Percentiles rank a stretch among this genome's conserved stretches.
phyloP scores from a whole-genome alignment of 2,797 vertebrate species.

The Pampus argenteus region DNA sequence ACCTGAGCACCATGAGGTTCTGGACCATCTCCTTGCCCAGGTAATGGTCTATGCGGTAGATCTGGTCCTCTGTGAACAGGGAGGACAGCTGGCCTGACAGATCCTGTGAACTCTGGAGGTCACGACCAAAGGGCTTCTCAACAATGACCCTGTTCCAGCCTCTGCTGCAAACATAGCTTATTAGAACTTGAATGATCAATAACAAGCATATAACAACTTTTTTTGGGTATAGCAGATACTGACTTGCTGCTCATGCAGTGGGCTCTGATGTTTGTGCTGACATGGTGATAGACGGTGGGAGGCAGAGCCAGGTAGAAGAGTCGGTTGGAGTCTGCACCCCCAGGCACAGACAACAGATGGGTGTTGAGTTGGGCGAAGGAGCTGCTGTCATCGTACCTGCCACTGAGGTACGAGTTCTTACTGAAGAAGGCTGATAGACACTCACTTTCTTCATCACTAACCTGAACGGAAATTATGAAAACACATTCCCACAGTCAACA shows the following conservation, averaged over 20 bases:
- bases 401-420: slow-evolving; percentile 87
- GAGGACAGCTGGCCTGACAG: slow-evolving; percentile 89
- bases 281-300: slow-evolving; percentile 89
- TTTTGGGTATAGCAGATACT: slow-evolving; percentile 61
- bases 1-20: slow-evolving; percentile 97
- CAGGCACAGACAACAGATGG: slow-evolving; percentile 83
- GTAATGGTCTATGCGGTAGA: slow-evolving; percentile 97
- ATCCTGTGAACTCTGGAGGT: slow-evolving; percentile 90
- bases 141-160: slow-evolving; percentile 94
- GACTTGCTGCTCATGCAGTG: slow-evolving; percentile 87
- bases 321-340: slow-evolving; percentile 84
- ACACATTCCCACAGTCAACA: background rate
- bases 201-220: background rate
- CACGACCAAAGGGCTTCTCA: slow-evolving; percentile 93
- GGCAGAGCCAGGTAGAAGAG: slow-evolving; percentile 94
- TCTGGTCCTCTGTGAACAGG: slow-evolving; percentile 91
- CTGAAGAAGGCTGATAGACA: slow-evolving; percentile 85
- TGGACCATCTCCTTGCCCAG: slow-evolving; percentile 98
- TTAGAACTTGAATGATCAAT: slow-evolving; percentile 3
- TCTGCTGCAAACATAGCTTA: slow-evolving; percentile 67
- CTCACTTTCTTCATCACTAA: slow-evolving; percentile 77
- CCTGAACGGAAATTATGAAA: slow-evolving; percentile 71
- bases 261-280: slow-evolving; percentile 87
- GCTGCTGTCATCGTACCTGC: slow-evolving; percentile 80
- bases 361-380: slow-evolving; percentile 83